Evolutionary conservation across 2,888 invertebrate genomes (phyloP), one percentile per base, ranked within the genome.

Genomic region (Drosophila incognita): DNA sequence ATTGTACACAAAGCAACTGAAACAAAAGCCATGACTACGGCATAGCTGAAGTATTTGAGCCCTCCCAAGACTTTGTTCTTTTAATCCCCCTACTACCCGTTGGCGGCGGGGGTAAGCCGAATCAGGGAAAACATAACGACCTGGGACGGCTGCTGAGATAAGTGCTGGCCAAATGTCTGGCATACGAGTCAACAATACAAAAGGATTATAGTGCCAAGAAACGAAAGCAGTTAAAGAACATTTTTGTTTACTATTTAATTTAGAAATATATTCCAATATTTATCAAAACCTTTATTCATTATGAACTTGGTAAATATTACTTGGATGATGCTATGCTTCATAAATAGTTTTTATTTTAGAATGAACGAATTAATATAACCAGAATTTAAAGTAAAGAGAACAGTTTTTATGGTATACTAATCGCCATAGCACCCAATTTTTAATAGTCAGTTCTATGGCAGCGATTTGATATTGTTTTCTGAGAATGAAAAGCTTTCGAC

Each of bases 101-200:
- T 4, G 27, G 18, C 1, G 33, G 10, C 31, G 27, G 35, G 54
- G 15, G 24, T 24, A 52, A 60, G 1, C 15, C 18, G 6, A 68
- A 31, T 5, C 15, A 53, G 29, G 13, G 18, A 40, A 15, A 56
- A 63, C 40, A 24, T 24, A 13, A 52, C 40, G 52, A 48, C 52
- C 51, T 31, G 64, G 8, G 18, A 38, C 78, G 65, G 57, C 13
- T 61, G 79, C 66, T 64, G 74, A 78, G 66, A 81, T 78, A 69
- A 81, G 66, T 78, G 63, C 57, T 29, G 51, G 35, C 35, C 21
- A 57, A 51, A 72, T 31, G 52, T 36, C 49, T 68, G 2, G 53
- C 58, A 59, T 27, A 40, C 15, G 11, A 53, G 15, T n/a, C 13
- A 24, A n/a, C 21, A 31, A 7, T 4, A 18, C 35, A 56, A 60